Base-by-base conservation (phyloP, 2,888 invertebrate genomes). In the Pardosa pseudoannulata region DNA sequence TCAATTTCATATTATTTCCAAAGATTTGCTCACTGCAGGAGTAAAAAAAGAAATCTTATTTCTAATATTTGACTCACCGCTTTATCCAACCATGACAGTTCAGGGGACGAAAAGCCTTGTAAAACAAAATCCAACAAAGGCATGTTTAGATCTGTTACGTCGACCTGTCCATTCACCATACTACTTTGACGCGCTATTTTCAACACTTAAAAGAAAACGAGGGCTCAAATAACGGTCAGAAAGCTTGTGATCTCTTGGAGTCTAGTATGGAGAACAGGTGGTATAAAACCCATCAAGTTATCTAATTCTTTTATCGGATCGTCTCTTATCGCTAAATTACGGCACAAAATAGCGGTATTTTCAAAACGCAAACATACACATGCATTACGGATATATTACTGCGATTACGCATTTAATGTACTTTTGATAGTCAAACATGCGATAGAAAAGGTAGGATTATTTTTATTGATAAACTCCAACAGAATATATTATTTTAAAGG, bases 101-200 rank as follows among this genome's bases (percentile, higher is more conserved):
- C 82, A n/a, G 75, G 75, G 36, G 82, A 82, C 9, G 82, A 82
- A 64, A 82, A 76, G 27, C 71, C 82, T 50, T 82, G 74, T 6
- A 81, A 70, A 46, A 82, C 64, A 64, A 82, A 56, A 68, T 81
- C 81, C 68, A 81, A 62, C 19, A 68, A 39, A 28, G 74, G 74
- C 81, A 81, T 82, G 50, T 50, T 31, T 64, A 46, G n/a, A 32
- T 41, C 36, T 9, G 56, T 16, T 36, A 65, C 36, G 29, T 1
- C 39, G 9, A 46, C 72, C 16, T 31, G 67, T 27, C 67, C 80
- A 41, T 67, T 71, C 32, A 82, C 82, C 82, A 82, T 82, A 29
- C 16, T 46, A 56, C 23, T 56, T 56, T 6, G 56, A 6, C 11
- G 56, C 56, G 19, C 56, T 56, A 56, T 56, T 56, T 56, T 56